These are phyloP conservation scores for Lucilia cuprina DNA, from an alignment of 1,140 invertebrate genomes.

Conservation along the genomic window DNA sequence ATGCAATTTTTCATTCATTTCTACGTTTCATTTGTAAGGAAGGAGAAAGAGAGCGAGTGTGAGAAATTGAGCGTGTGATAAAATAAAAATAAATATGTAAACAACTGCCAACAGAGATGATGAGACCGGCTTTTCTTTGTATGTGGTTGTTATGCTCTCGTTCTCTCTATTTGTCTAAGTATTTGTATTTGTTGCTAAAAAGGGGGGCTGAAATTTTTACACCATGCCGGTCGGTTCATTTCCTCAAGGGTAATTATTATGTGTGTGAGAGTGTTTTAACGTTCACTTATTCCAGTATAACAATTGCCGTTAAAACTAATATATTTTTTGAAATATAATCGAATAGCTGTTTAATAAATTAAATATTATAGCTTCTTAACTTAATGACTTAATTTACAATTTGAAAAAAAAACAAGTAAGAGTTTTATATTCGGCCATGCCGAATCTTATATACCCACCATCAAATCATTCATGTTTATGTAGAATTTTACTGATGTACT, in stretches of 20 bases:
- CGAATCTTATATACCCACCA: too few species aligned
- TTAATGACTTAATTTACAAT: too few species aligned
- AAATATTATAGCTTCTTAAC: too few species aligned
- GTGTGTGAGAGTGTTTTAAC: background rate
- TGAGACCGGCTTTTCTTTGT: conserved; percentile 31
- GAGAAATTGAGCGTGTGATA: background rate
- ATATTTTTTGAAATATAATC: too few species aligned
- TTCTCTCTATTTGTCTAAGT: background rate
- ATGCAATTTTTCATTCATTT: conserved; percentile 24
- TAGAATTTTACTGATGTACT: too few species aligned
- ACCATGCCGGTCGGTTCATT: background rate
- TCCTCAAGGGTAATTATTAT: background rate
- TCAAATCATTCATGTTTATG: too few species aligned
- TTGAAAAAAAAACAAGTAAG: too few species aligned
- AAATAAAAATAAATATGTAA: background rate
- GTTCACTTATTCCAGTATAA: background rate
- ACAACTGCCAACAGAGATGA: background rate
- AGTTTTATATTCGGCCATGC: too few species aligned
- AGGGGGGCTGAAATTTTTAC: background rate
- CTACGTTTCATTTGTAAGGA: background rate
- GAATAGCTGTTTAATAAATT: too few species aligned
- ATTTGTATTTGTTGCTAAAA: background rate
- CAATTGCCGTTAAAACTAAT: background rate
- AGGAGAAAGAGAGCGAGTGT: too few species aligned
- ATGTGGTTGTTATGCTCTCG: background rate